These are phyloP conservation scores for Epizoanthus ramosus DNA, from an alignment of 92 coral and sea anemone genomes.

Conservation along the genomic window DNA sequence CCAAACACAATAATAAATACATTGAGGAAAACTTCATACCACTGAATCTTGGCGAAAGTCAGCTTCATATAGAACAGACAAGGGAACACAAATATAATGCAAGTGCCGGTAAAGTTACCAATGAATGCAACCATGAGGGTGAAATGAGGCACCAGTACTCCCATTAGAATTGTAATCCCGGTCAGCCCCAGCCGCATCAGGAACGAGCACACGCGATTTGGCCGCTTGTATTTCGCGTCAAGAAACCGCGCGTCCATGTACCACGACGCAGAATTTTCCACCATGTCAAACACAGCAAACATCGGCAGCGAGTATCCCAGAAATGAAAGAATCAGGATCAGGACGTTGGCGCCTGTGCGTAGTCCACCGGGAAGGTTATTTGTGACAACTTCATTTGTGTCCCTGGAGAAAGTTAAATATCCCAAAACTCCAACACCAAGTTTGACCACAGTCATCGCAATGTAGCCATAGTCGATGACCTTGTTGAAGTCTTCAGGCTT, in stretches of 20 bases:
- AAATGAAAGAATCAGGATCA: constrained; percentile 66
- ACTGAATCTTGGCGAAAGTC: constrained; percentile 54
- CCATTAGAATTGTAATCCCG: constrained; percentile 61
- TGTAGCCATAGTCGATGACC: constrained; percentile 61
- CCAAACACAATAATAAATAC: constrained; percentile 73
- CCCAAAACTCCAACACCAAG: constrained; percentile 65
- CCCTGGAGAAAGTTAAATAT: constrained; percentile 61
- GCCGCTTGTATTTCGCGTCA: constrained; percentile 53
- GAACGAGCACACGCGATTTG: constrained; percentile 52
- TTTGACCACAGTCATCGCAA: constrained; percentile 69
- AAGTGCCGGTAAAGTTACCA: constrained; percentile 76
- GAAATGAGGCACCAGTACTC: constrained; percentile 76
- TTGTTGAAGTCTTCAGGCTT: constrained; percentile 69
- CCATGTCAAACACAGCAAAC: constrained; percentile 76
- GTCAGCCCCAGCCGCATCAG: constrained; percentile 65
- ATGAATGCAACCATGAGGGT: constrained; percentile 74
- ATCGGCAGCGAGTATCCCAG: constrained; percentile 77
- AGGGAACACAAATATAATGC: constrained; percentile 76
- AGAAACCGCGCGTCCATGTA: constrained; percentile 55
- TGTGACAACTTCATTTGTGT: constrained; percentile 65
- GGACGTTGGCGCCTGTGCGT: constrained; percentile 50
- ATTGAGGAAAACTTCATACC: constrained; percentile 67
- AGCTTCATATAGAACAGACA: constrained; percentile 74
- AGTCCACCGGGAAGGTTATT: constrained; percentile 63
- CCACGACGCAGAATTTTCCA: constrained; percentile 64